These are phyloP conservation scores for Jacana jacana DNA, from an alignment of 2,113 vertebrate species.

Conservation along the genomic window DNA sequence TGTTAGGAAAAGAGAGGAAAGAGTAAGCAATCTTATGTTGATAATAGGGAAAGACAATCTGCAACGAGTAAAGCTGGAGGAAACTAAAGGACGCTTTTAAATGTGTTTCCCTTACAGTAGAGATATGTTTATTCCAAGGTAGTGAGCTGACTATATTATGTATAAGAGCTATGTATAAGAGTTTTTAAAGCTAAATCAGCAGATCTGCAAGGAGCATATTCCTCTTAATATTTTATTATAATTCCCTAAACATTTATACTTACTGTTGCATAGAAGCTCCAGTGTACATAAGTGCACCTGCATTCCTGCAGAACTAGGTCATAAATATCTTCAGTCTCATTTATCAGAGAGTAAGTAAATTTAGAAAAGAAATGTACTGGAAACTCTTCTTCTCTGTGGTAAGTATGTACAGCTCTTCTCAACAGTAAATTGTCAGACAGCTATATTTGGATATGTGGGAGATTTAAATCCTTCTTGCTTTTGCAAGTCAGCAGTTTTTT, in stretches of 20 bases:
- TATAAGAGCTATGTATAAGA: neutral
- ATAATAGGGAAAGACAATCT: neutral
- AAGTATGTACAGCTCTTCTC: neutral
- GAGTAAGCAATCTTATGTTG: neutral
- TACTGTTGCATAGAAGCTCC: neutral
- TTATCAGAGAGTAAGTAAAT: neutral
- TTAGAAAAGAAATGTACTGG: neutral
- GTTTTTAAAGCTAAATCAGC: neutral
- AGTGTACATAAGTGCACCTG: neutral
- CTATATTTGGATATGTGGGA: neutral
- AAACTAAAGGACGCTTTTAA: neutral
- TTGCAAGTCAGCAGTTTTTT: neutral
- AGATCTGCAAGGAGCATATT: neutral
- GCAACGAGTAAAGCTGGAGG: neutral
- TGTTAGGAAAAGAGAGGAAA: neutral
- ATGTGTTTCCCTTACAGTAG: neutral
- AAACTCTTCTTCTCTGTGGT: neutral
- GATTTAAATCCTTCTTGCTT: neutral
- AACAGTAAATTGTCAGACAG: neutral
- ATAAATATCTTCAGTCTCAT: neutral
- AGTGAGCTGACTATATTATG: neutral
- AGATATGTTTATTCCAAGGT: neutral
- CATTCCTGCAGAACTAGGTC: neutral
- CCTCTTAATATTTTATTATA: neutral
- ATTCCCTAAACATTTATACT: neutral